Percentiles rank a stretch among this genome's conserved stretches.
Conservation (phyloP, 1,140 invertebrate species). For the Wasmannia auropunctata region DNA sequence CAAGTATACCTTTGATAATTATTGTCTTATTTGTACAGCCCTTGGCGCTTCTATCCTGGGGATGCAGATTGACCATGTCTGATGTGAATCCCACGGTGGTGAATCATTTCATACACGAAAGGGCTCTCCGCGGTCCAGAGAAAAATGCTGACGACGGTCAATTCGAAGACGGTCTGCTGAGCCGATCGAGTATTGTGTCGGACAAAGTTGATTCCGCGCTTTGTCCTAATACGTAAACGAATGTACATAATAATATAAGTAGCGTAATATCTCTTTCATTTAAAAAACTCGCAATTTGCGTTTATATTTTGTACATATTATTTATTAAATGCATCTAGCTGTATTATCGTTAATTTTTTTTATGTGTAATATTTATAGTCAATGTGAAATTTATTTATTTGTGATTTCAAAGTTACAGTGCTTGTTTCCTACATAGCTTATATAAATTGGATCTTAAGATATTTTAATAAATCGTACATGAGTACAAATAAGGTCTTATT, state of each 20-base stretch:
- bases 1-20: too few relatives aligned
- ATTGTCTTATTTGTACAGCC: slow-evolving; percentile 86
- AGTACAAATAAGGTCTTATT: not conserved
- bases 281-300: too few relatives aligned
- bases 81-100: slow-evolving; percentile 87
- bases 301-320: too few relatives aligned
- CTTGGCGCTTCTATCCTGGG: slow-evolving; percentile 92
- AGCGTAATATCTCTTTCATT: too few relatives aligned
- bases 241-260: too few relatives aligned
- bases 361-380: not conserved
- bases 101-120: slow-evolving; percentile 88
- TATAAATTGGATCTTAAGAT: slow-evolving; percentile 18
- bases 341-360: not conserved
- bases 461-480: not conserved
- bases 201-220: slow-evolving; percentile 85
- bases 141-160: slow-evolving; percentile 87
- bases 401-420: not conserved
- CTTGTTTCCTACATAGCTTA: not conserved
- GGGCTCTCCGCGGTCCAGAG: slow-evolving; percentile 90
- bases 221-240: slow-evolving; percentile 80
- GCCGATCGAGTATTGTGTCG: slow-evolving; percentile 86
- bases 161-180: slow-evolving; percentile 86
- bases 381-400: slow-evolving; percentile 37
- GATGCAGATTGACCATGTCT: slow-evolving; percentile 90
- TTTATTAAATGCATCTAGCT: not conserved